These are phyloP conservation scores for Zeugodacus cucurbitae DNA, from an alignment of 1,140 invertebrate genomes.

Conservation along the genomic window DNA sequence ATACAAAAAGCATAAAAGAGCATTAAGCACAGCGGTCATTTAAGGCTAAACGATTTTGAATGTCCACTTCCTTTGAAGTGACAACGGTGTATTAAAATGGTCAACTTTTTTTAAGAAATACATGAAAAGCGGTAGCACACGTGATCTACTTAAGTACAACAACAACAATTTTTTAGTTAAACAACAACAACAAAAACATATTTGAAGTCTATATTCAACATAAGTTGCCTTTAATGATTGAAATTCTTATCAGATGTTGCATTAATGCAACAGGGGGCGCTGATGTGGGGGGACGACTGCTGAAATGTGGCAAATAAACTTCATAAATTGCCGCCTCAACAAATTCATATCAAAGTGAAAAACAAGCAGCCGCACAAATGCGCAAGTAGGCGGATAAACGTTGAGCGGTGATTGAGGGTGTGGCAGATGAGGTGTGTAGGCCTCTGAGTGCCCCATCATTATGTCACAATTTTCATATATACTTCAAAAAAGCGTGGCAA, in stretches of 20 bases:
- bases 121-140: neutral
- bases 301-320: neutral
- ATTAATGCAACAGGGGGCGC: neutral
- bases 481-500: neutral
- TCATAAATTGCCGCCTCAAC: neutral
- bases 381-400: neutral
- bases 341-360: neutral
- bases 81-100: neutral
- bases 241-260: neutral
- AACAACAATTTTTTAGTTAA: too few species aligned
- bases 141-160: conserved; percentile 19
- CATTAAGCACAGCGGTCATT: neutral
- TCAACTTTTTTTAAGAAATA: neutral
- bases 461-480: neutral
- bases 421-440: neutral
- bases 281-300: too few species aligned
- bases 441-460: neutral
- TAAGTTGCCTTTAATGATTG: neutral
- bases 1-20: neutral
- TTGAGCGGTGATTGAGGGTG: neutral
- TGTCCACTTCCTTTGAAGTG: conserved; percentile 1
- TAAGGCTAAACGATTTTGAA: conserved; percentile 12
- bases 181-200: neutral
- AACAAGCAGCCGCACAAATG: conserved; percentile 16
- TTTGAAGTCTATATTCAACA: too few species aligned